Evolutionary conservation across 1,140 invertebrate species (phyloP), one percentile per base, ranked within the genome.

Genomic region (Akabosia matsudoensis): DNA sequence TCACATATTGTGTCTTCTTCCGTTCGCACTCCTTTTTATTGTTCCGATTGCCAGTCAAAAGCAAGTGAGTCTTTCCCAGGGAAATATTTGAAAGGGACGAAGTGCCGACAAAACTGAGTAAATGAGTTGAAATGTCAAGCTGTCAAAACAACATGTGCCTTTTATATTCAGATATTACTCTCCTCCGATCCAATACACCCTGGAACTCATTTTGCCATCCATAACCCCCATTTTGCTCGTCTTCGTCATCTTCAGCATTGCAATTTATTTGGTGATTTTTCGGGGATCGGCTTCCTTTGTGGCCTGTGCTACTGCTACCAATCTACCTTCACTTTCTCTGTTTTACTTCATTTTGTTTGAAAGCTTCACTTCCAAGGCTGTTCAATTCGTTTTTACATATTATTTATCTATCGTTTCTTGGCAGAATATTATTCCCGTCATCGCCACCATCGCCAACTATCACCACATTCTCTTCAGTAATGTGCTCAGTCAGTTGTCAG

Each of bases 121-220:
- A 30, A 67, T 67, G 61, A 67, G 61, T 31, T 67, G 61, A 67
- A 67, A 67, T 67, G 61, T 67, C 61, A 67, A 67, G 26, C 61
- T 67, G 61, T 67, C 61, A 67, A 67, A 67, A 67, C 61, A 67
- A 67, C 61, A 67, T 67, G 61, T 67, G 61, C 61, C 61, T 67
- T 67, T 67, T 31, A 61, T 61, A 30, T 31, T 30, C 30, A 1
- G 61, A 67, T 67, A 67, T 67, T 28, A 61, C 24, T n/a, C 54
- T 14, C n/a, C 24, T 61, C 54, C 54, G 24, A 61, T 61, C 54
- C 54, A 61, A 61, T 61, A 3, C 54, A 61, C 54, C 13, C 24
- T 51, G 45, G 10, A 51, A 61, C 24, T n/a, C 7, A 7, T 10
- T 18, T 45, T 18, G 7, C 7, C 37, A 45, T 45, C 18, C 7